phyloP scores from a whole-genome alignment of 2,888 invertebrate genomes.

The Iphiclides podalirius region DNA sequence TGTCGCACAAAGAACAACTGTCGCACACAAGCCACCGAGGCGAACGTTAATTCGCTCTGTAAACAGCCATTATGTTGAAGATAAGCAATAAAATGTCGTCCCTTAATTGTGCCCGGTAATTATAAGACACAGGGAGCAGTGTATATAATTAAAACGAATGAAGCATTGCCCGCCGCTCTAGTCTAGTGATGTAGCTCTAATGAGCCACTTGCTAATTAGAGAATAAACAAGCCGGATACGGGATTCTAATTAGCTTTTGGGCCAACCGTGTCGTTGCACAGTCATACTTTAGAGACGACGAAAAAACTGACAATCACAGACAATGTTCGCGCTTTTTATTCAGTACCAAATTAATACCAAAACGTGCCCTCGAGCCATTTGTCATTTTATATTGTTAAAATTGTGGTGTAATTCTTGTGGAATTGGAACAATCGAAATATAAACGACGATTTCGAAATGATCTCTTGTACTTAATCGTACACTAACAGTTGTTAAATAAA shows the following conservation, averaged over 20 bases:
- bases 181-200: constrained; percentile 72
- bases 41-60: constrained; percentile 42
- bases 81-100: constrained; percentile 64
- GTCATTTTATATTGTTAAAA: no score
- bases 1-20: no score
- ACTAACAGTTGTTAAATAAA: no score
- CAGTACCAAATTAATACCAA: no score
- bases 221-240: constrained; percentile 74
- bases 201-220: constrained; percentile 76
- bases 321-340: background rate
- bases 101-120: constrained; percentile 69
- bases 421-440: no score
- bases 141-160: constrained; percentile 78
- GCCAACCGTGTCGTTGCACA: constrained; percentile 44
- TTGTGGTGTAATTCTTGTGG: no score
- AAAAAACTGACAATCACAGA: background rate
- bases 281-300: no score
- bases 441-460: no score
- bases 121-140: constrained; percentile 61
- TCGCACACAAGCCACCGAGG: no score
- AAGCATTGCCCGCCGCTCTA: constrained; percentile 60
- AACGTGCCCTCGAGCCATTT: no score
- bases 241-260: constrained; percentile 77
- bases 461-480: no score
- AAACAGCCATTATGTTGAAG: constrained; percentile 50